Conservation (phyloP, 2,113 vertebrate species). For the Puffinus mauretanicus region DNA sequence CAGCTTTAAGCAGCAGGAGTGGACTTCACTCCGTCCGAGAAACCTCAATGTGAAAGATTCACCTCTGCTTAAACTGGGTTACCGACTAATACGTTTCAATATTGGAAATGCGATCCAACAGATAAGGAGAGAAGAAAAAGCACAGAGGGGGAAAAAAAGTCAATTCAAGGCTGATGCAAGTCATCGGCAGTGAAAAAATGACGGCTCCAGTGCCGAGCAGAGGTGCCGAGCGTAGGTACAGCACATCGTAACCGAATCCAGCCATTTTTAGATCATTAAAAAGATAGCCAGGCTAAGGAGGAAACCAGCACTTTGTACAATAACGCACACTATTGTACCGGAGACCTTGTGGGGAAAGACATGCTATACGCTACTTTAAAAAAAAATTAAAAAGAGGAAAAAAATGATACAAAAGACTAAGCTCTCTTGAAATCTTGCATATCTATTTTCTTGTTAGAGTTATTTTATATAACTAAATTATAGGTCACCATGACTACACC, state of each 20-base stretch:
- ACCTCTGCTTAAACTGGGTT: slow-evolving; percentile 4
- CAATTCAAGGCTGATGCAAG: background rate
- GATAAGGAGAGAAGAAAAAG: slow-evolving; percentile 36
- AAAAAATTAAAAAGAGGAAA: background rate
- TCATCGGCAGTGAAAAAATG: background rate
- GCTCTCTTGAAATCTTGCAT: background rate
- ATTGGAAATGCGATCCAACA: slow-evolving; percentile 17
- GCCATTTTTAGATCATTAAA: slow-evolving; percentile 56
- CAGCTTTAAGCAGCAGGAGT: background rate
- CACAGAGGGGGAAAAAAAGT: background rate
- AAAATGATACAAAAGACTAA: background rate
- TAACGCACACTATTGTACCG: slow-evolving; percentile 8
- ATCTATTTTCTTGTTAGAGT: slow-evolving; percentile 38
- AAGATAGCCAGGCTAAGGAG: slow-evolving; percentile 50
- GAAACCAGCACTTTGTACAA: slow-evolving; percentile 40
- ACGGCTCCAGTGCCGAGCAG: background rate
- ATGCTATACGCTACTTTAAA: background rate
- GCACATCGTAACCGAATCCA: slow-evolving; percentile 7
- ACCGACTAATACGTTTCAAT: slow-evolving; percentile 14
- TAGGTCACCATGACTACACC: slow-evolving; percentile 1
- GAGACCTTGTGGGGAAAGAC: background rate
- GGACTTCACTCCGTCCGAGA: background rate
- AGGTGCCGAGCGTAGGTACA: background rate
- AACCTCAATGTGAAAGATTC: background rate
- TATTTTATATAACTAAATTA: slow-evolving; percentile 61